phyloP scores from a whole-genome alignment of 2,797 vertebrate genomes.

The Parotocinclus haroldoi region DNA sequence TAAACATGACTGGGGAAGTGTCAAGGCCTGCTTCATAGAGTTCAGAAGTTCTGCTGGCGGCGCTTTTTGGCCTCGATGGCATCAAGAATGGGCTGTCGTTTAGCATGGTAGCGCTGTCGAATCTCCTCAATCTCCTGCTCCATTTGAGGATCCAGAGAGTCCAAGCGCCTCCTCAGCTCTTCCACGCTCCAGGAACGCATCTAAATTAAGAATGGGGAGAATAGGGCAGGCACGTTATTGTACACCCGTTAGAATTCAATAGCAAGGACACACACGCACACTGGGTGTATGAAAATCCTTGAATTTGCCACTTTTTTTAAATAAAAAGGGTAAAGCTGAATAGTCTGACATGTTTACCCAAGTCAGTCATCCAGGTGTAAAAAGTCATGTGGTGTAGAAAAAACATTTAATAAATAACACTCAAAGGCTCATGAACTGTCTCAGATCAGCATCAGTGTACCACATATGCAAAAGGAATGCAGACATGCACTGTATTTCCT shows the following conservation, averaged over 20 bases:
- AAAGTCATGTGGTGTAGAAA: no score
- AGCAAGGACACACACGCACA: no score
- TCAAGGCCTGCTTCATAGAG: not conserved
- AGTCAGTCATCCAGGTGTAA: no score
- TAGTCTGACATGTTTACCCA: no score
- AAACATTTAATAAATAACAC: no score
- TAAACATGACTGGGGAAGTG: not conserved
- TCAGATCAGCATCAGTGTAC: not conserved
- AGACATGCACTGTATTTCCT: conserved; percentile 1
- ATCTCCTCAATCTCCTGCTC: conserved; percentile 97
- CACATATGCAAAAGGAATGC: not conserved
- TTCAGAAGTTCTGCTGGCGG: conserved; percentile 87
- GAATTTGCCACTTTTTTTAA: no score
- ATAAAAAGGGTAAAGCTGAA: no score
- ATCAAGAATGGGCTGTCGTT: conserved; percentile 91
- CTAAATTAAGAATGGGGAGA: conserved; percentile 57
- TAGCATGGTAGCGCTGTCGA: conserved; percentile 89
- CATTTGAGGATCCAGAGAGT: conserved; percentile 92
- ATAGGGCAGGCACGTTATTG: not conserved
- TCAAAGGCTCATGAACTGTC: no score
- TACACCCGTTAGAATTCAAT: no score
- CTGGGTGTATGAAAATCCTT: no score
- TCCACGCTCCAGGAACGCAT: conserved; percentile 86
- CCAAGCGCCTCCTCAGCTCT: conserved; percentile 80
- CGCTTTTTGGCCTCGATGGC: conserved; percentile 94